A percentile compares a stretch with the other conserved stretches of the same genome.
Conservation (phyloP, 1,140 invertebrate species). For the Leptestheria dahalacensis region DNA sequence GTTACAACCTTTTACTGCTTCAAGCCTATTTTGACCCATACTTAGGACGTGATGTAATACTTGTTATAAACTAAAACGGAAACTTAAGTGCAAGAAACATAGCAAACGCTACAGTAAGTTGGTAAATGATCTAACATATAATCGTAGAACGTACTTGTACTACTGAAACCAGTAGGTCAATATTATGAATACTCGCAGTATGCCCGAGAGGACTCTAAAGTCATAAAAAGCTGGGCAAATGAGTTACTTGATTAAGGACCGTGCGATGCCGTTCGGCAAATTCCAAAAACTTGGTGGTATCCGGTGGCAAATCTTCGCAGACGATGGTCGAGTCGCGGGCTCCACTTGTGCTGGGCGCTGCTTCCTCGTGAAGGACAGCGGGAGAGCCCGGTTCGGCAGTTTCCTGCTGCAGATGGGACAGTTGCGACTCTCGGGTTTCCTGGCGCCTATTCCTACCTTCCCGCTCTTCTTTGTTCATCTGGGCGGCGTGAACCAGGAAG, state of each 20-base stretch:
- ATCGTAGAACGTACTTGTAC: background rate
- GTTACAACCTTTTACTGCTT: too few relatives aligned
- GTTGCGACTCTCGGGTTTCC: conserved; percentile 34
- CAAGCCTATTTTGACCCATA: too few relatives aligned
- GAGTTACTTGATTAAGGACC: conserved; percentile 10
- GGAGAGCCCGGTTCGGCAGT: conserved; percentile 19
- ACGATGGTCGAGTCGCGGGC: conserved; percentile 17
- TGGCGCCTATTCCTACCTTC: conserved; percentile 12
- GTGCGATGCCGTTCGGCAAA: conserved; percentile 44
- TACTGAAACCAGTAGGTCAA: background rate
- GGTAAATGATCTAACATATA: too few relatives aligned
- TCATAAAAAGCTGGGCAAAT: too few relatives aligned
- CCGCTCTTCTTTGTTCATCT: conserved; percentile 21
- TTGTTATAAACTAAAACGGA: too few relatives aligned
- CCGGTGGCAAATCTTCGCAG: conserved; percentile 32
- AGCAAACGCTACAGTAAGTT: too few relatives aligned
- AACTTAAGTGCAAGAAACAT: too few relatives aligned
- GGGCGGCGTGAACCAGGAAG: conserved; percentile 63
- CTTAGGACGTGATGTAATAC: too few relatives aligned
- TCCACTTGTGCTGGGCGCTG: conserved; percentile 1
- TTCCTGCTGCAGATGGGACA: conserved; percentile 37
- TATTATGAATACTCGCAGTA: too few relatives aligned
- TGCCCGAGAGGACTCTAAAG: too few relatives aligned
- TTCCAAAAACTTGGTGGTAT: conserved; percentile 57
- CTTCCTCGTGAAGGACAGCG: conserved; percentile 23